phyloP scores from a whole-genome alignment of 2,888 invertebrate species.

The Crossocerus cetratus region DNA sequence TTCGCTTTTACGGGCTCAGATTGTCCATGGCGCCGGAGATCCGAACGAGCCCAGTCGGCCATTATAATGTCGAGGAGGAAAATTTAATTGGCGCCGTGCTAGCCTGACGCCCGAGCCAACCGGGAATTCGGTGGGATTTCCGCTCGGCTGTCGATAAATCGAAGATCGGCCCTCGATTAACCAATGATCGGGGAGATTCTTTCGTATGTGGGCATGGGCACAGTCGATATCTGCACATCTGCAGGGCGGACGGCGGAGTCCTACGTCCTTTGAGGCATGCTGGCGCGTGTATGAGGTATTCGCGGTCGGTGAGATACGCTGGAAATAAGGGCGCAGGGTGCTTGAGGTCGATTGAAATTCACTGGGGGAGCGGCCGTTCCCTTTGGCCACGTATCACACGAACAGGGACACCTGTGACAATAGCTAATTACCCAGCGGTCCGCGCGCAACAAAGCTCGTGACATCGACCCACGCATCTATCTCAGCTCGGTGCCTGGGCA shows the following conservation, averaged over 20 bases:
- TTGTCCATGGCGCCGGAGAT: neutral
- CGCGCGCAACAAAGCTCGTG: conserved; percentile 44
- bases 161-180: too few relatives aligned
- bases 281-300: too few relatives aligned
- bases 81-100: neutral
- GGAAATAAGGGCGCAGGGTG: conserved; percentile 1
- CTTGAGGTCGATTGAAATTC: conserved; percentile 21
- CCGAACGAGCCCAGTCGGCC: neutral
- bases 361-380: conserved; percentile 6
- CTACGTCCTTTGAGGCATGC: too few relatives aligned
- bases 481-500: conserved; percentile 23
- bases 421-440: conserved; percentile 28
- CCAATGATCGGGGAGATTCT: too few relatives aligned
- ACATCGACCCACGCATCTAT: conserved; percentile 48
- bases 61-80: neutral
- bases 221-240: too few relatives aligned
- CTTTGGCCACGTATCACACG: conserved; percentile 20
- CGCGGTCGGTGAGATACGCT: too few relatives aligned
- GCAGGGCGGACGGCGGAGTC: too few relatives aligned
- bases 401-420: conserved; percentile 39
- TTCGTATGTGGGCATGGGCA: too few relatives aligned
- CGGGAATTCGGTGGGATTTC: too few relatives aligned
- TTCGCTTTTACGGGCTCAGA: neutral
- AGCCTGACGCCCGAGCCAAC: too few relatives aligned
- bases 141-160: too few relatives aligned